Conservation (phyloP, 2,888 invertebrate species). For the Ennomos fuscantarius region DNA sequence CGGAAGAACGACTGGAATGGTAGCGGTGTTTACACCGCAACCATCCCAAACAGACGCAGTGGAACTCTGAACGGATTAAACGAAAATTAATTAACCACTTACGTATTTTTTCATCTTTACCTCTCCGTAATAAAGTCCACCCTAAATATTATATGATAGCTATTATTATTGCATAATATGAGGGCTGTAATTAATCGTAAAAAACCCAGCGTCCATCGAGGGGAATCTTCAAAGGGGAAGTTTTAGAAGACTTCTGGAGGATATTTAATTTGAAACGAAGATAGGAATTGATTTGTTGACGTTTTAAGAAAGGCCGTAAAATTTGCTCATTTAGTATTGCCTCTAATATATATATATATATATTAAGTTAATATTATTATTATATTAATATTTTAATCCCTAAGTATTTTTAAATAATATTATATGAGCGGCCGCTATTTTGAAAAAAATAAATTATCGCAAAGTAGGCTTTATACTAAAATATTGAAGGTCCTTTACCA, state of each 20-base stretch:
- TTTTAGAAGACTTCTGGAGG: constrained; percentile 11
- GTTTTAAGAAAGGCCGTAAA: too few species aligned
- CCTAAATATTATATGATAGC: constrained; percentile 59
- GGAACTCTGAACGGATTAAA: neutral
- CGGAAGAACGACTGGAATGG: too few species aligned
- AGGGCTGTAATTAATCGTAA: constrained; percentile 67
- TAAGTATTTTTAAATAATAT: too few species aligned
- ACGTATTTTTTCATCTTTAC: constrained; percentile 33
- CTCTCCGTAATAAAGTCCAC: constrained; percentile 38
- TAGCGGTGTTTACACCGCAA: too few species aligned
- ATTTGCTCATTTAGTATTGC: too few species aligned
- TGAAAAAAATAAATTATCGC: too few species aligned
- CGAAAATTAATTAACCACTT: constrained; percentile 6
- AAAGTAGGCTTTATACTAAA: too few species aligned
- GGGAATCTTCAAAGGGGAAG: constrained; percentile 51
- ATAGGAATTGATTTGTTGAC: constrained; percentile 5
- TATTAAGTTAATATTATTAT: too few species aligned
- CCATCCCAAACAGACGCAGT: too few species aligned
- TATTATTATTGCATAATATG: constrained; percentile 39
- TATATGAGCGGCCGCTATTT: too few species aligned
- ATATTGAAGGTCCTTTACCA: too few species aligned
- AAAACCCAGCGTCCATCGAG: constrained; percentile 54
- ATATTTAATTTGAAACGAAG: constrained; percentile 9
- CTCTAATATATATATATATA: neutral
- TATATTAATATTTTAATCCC: neutral